Base-by-base conservation (phyloP, 2,888 invertebrate genomes). In the Zaprionus lineosus region DNA sequence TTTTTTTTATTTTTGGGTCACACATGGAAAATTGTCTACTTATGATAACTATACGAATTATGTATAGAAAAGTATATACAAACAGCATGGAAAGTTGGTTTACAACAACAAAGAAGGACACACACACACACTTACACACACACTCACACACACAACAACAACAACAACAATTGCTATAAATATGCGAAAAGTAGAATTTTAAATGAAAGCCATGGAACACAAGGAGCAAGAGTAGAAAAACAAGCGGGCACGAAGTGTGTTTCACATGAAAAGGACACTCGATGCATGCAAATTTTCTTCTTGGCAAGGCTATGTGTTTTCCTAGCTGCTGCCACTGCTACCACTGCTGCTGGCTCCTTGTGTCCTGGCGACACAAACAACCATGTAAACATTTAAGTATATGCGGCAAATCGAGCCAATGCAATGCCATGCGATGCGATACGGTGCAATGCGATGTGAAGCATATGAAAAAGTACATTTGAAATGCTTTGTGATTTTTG, bases 401-500 rank as follows among this genome's bases (percentile, higher is more conserved):
- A 64, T 66, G 70, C 70, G 69, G 74, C 79, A 69, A 77, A 77
- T 66, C 57, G 59, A 64, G 46, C 28, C 62, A 53, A 65, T 61
- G 68, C 65, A 41, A 26, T 41, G 64, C 53, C 14, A 52, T 57
- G 58, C 44, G 29, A 41, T 43, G 34, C 44, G 16, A 28, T 64
- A 50, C 59, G 65, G 36, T 51, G 48, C 48, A 46, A 53, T 62
- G 52, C 71, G 67, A 78, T 81, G 74, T 68, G 84, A 74, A 82
- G 74, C 78, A 78, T 78, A 78, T 78, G 78, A 84, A 77, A 84
- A 68, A 71, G 62, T 60, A 62, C 74, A 77, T 77, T 84, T 67
- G 64, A 81, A 77, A 77, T 81, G 78, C 78, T 82, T 84, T 78
- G 78, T 82, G 82, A 84, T 82, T 78, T 77, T 71, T 74, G 78